A percentile compares a stretch with the other conserved stretches of the same genome.
Conservation (phyloP, 2,113 vertebrate species). For the Ailurus styani region DNA sequence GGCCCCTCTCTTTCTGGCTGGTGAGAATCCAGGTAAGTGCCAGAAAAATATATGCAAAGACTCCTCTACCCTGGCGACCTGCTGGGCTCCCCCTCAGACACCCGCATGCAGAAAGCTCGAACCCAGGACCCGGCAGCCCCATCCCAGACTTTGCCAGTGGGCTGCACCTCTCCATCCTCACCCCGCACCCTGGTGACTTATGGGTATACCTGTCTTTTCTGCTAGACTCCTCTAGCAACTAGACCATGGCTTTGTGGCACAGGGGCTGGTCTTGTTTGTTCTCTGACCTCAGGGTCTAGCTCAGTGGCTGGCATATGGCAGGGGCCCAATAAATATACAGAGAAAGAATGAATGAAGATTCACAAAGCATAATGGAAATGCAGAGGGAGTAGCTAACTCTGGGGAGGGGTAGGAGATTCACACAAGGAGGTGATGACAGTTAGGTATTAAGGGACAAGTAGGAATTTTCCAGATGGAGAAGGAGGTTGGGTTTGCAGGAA, state of each 20-base stretch:
- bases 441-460: neutral
- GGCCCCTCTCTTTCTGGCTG: neutral
- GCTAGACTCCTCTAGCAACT: neutral
- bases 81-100: neutral
- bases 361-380: accelerated
- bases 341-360: neutral
- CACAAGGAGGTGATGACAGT: accelerated
- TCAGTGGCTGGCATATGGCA: neutral
- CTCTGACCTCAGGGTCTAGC: neutral
- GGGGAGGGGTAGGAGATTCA: neutral
- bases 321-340: accelerated
- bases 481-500: neutral
- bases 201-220: accelerated
- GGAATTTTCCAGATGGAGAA: neutral
- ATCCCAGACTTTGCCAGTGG: neutral
- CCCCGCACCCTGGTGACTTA: accelerated
- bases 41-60: neutral
- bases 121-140: neutral
- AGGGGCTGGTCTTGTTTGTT: neutral
- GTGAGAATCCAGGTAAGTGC: neutral
- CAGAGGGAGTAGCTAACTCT: neutral
- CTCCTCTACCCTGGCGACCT: no score
- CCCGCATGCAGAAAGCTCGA: neutral
- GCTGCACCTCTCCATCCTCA: neutral
- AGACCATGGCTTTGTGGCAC: accelerated